Base-by-base conservation (phyloP, 2,888 invertebrate species). In the Leptopilina syphax region DNA sequence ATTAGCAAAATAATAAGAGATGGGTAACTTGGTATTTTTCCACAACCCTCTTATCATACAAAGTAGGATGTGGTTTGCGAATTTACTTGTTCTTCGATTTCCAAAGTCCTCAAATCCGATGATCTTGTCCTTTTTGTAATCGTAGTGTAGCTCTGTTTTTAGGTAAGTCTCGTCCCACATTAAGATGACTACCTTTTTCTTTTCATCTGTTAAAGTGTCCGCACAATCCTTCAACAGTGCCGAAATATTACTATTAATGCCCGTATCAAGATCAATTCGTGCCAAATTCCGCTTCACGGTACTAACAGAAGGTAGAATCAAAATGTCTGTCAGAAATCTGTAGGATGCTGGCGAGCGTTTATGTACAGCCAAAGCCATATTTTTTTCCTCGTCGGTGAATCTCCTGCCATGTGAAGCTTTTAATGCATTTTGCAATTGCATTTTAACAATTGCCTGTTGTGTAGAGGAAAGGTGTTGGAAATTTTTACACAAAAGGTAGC, bases 61-160 rank as follows among this genome's bases (percentile, higher is more conserved):
- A 8, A 18, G 2, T 6, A 63, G 3, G 18, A 63, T 63, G 7
- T 63, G n/a, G 6, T 63, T 24, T 3, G 63, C 63, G 7, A 63
- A 63, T 1, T 3, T 18, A 7, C 63, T 63, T 3, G 63, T 63
- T 1, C 18, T 1, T 3, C 63, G 3, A 63, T 63, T n/a, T 18
- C n/a, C 63, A 3, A 63, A 63, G 1, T 63, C 63, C 18, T 63
- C 63, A 6, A 63, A 63, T 3, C 18, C 63, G 18, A 63, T 7
- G n/a, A 63, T 63, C 18, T 63, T 63, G 18, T 63, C 63, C 18
- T 63, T 63, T 63, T 63, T 63, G n/a, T 63, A 18, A 18, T 63
- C 18, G 7, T 63, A 63, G 8, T 18, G 24, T 4, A 63, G 8
- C 8, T 63, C 5, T n/a, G 63, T 3, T 18, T 13, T 63, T 24